Evolutionary conservation across 92 coral and sea anemone species (phyloP).

Genomic region (Blastomussa wellsi): DNA sequence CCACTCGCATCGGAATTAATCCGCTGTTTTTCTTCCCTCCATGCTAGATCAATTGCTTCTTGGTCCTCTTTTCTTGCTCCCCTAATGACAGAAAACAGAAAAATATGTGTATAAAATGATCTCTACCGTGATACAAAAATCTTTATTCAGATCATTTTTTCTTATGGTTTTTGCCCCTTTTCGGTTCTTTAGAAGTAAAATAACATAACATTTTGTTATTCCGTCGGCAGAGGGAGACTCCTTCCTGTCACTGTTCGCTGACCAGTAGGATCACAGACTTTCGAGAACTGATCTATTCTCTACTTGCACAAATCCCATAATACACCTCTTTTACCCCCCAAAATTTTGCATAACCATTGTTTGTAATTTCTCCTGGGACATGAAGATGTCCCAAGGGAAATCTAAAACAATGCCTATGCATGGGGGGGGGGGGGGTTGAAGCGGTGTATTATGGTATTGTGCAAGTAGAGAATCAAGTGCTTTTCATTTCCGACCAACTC

Average conservation of each 20-base stretch:
- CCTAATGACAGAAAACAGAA: not conserved
- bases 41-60: conserved; percentile 62
- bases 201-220: not conserved
- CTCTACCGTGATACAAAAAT: too few species aligned
- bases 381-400: too few species aligned
- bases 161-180: not conserved
- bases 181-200: not conserved
- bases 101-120: not conserved
- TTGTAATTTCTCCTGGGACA: too few species aligned
- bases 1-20: conserved; percentile 60
- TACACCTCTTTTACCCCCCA: too few species aligned
- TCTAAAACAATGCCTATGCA: too few species aligned
- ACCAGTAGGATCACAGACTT: not conserved
- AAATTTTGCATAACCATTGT: too few species aligned
- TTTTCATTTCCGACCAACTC: too few species aligned
- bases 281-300: too few species aligned
- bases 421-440: too few species aligned
- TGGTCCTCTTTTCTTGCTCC: conserved; percentile 59
- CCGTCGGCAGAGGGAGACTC: not conserved
- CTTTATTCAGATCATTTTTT: not conserved
- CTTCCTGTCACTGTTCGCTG: not conserved
- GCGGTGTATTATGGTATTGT: too few species aligned
- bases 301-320: too few species aligned
- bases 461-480: too few species aligned
- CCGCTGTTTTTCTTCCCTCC: conserved; percentile 59